These are phyloP conservation scores for Falco naumanni DNA, from an alignment of 2,797 vertebrate genomes.

Conservation along the genomic window DNA sequence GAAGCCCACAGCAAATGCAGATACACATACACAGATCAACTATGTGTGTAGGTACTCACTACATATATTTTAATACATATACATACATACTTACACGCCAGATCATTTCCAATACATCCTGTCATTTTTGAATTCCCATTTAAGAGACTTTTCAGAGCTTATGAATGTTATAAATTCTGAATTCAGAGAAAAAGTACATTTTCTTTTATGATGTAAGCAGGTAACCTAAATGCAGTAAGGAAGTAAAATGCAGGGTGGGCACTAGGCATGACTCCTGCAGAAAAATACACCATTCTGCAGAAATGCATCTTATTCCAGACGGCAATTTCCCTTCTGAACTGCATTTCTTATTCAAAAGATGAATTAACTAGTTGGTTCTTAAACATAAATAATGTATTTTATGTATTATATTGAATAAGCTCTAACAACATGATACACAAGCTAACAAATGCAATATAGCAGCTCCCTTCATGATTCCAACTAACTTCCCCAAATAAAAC, in stretches of 20 bases:
- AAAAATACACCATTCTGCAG: not conserved
- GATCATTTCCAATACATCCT: not conserved
- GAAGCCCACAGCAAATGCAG: not conserved
- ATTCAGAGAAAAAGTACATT: not conserved
- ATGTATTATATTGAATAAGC: not conserved
- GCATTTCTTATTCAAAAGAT: not conserved
- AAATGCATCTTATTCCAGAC: not conserved
- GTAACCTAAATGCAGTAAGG: not conserved
- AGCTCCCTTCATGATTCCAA: not conserved
- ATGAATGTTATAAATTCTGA: not conserved
- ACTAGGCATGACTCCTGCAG: not conserved
- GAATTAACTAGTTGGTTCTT: not conserved
- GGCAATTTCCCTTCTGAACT: not conserved
- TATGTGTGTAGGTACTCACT: too few species aligned
- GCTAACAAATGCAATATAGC: not conserved
- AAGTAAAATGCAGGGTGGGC: not conserved
- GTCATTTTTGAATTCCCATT: not conserved
- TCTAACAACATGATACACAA: not conserved
- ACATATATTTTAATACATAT: not conserved
- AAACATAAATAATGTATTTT: not conserved
- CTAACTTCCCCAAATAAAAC: not conserved
- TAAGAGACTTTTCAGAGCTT: not conserved
- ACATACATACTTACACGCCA: not conserved
- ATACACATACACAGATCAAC: not conserved
- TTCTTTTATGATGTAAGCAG: not conserved